Evolutionary conservation across 2,113 vertebrate species (phyloP).

Genomic region (Bombycilla garrulus): DNA sequence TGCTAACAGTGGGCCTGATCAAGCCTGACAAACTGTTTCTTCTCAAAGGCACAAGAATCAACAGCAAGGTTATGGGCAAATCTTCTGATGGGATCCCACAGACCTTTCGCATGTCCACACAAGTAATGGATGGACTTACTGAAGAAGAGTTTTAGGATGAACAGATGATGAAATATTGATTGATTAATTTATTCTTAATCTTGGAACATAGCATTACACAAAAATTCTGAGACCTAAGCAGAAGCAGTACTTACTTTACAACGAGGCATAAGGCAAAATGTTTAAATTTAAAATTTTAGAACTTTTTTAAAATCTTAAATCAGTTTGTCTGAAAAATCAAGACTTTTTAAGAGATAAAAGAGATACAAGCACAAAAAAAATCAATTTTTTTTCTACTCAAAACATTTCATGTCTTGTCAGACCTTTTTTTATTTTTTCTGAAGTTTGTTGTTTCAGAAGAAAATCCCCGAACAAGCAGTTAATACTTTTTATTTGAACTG

Average conservation of each 20-base stretch:
- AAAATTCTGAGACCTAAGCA: not conserved
- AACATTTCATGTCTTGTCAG: not conserved
- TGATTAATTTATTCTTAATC: not conserved
- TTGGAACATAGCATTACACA: not conserved
- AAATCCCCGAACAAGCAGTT: not conserved
- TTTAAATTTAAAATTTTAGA: not conserved
- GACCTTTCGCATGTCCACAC: too few species aligned
- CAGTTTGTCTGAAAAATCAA: not conserved
- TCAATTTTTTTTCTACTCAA: fast-evolving
- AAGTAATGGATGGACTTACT: not conserved
- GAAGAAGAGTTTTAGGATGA: not conserved
- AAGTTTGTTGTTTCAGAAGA: not conserved
- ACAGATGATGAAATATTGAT: not conserved
- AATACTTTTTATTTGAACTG: not conserved
- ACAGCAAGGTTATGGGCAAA: not conserved
- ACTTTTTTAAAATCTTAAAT: not conserved
- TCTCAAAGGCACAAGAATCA: not conserved
- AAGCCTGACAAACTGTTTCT: not conserved
- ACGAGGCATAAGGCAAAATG: not conserved
- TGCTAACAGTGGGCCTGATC: not conserved
- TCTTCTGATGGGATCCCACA: not conserved
- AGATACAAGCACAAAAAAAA: not conserved
- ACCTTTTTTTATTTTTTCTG: not conserved
- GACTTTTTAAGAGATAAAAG: not conserved
- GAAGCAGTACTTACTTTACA: not conserved